A percentile compares a stretch with the other conserved stretches of the same genome.
phyloP scores from a whole-genome alignment of 1,140 invertebrate species.

The Heliconius congener region DNA sequence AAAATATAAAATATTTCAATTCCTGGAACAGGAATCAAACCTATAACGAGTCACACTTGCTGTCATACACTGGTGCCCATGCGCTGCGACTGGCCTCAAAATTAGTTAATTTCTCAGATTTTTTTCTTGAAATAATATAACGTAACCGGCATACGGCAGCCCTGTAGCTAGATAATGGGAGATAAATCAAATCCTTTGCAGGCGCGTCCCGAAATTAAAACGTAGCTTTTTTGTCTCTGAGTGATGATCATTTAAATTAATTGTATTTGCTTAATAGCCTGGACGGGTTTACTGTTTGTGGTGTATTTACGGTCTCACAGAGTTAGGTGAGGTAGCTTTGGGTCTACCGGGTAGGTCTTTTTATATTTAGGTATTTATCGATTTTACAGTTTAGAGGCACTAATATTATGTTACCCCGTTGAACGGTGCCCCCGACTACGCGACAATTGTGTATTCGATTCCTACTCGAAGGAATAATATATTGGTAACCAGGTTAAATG shows the following conservation, averaged over 20 bases:
- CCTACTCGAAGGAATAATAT: too few species aligned
- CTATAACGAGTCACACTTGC: background rate
- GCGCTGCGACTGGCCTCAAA: too few species aligned
- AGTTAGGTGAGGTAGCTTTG: background rate
- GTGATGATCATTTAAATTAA: slow-evolving; percentile 64
- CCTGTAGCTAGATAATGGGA: slow-evolving; percentile 3
- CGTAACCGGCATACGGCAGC: background rate
- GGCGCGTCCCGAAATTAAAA: slow-evolving; percentile 12
- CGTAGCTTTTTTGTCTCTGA: background rate
- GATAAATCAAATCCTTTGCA: slow-evolving; percentile 12
- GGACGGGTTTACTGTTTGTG: slow-evolving; percentile 2
- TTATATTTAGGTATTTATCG: too few species aligned
- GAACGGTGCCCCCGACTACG: too few species aligned
- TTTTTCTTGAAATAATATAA: background rate
- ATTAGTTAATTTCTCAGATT: too few species aligned
- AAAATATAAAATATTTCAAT: background rate
- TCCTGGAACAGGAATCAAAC: background rate
- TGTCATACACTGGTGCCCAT: background rate
- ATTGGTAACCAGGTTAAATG: too few species aligned
- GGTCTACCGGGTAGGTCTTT: too few species aligned
- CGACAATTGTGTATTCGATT: too few species aligned
- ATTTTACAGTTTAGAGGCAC: too few species aligned
- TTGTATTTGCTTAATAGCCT: slow-evolving; percentile 70
- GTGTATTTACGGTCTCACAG: background rate
- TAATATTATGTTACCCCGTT: too few species aligned